Base-by-base conservation (phyloP, 2,888 invertebrate genomes). In the Drosophila robusta region DNA sequence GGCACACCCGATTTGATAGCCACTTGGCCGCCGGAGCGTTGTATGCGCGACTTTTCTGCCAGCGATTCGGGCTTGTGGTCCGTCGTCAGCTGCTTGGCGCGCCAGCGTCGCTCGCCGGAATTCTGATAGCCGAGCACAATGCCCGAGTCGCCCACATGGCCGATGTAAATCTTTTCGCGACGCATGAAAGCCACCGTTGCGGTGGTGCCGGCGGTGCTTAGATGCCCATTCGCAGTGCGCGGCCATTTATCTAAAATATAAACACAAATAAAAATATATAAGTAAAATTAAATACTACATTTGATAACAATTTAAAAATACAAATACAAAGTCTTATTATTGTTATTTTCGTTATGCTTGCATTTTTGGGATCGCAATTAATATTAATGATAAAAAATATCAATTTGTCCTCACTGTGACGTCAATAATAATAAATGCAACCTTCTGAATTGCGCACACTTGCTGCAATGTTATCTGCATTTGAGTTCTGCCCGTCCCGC, bases 101-200 rank as follows among this genome's bases (percentile, higher is more conserved):
- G 94, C 97, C 98, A 98, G 75, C 94, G 94, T 39, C 94, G 93
- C 79, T 95, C 94, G 70, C 94, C 94, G 78, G 95, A 94, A 80
- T 95, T 95, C 91, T 96, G 95, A 91, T 95, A 96, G 18, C 97
- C 98, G 51, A 98, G 93, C 11, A 98, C 96, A 89, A 99, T 98
- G 26, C 97, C 98, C 0, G 99, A 99, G 93, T 99, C 99, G n/a
- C 99, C 99, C 1, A 99, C 99, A 93, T 99, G 99, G 3, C 99
- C 99, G 66, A 98, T 96, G 90, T 98, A 99, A 80, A 99, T 96
- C 94, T 98, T 98, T 38, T 97, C 97, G 77, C 96, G 95, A 64
- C 98, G 94, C 85, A 99, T 97, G 91, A 99, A 98, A 4, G 98
- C 98, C 61, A 99, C 95, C 90, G 98, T 98, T 29, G 98, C 98